phyloP scores from a whole-genome alignment of 2,113 vertebrate species.

The Rostratula benghalensis region DNA sequence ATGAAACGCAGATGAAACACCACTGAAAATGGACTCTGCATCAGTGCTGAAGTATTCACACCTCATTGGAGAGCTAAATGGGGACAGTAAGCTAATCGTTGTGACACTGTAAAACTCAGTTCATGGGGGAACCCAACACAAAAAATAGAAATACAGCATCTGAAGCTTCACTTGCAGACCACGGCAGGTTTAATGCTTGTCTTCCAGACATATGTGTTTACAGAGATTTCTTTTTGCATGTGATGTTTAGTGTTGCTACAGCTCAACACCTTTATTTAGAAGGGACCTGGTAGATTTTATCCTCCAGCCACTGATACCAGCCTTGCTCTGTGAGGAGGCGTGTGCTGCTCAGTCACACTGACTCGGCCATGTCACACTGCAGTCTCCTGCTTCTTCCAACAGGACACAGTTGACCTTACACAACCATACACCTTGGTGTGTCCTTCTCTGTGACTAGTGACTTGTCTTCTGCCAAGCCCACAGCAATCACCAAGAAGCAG shows the following conservation, averaged over 20 bases:
- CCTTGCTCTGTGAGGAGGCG: not conserved
- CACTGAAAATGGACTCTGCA: not conserved
- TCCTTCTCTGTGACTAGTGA: not conserved
- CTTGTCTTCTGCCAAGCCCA: not conserved
- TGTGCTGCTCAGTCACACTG: not conserved
- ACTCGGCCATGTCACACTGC: rapidly evolving
- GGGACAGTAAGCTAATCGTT: not conserved
- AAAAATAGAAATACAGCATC: not conserved
- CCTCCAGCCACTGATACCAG: not conserved
- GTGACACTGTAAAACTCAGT: not conserved
- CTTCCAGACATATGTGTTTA: not conserved
- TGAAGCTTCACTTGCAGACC: not conserved
- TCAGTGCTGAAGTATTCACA: conserved; percentile 49
- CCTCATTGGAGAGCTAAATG: conserved; percentile 39
- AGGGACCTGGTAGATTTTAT: not conserved
- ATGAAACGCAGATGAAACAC: conserved; percentile 23
- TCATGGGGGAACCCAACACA: not conserved
- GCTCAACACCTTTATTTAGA: not conserved
- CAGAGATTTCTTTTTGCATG: not conserved
- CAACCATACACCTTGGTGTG: rapidly evolving
- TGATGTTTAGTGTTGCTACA: not conserved
- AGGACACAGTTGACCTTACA: not conserved
- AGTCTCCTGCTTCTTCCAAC: not conserved
- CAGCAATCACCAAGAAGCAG: not conserved
- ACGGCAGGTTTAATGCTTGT: not conserved